Conservation (phyloP, 2,888 invertebrate species). For the Nymphalis polychloros region DNA sequence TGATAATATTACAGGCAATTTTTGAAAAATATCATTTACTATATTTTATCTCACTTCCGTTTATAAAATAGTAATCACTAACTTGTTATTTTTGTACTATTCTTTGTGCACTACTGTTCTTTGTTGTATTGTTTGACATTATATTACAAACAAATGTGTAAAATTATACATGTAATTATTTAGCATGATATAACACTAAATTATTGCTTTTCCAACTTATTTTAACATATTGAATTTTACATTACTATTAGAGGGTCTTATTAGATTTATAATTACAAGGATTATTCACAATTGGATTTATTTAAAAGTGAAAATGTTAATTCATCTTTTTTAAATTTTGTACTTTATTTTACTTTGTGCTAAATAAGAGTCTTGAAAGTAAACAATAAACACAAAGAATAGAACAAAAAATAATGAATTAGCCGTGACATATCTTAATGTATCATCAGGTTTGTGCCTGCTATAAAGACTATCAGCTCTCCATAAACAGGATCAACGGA, state of each 20-base stretch:
- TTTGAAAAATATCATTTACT: slow-evolving; percentile 8
- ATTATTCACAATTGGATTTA: slow-evolving; percentile 14
- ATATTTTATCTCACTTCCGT: slow-evolving; percentile 8
- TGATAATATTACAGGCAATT: slow-evolving; percentile 5
- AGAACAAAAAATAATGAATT: slow-evolving; percentile 16
- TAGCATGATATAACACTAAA: too few species aligned
- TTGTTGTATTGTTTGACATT: not conserved
- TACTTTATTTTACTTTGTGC: slow-evolving; percentile 13
- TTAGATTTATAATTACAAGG: not conserved
- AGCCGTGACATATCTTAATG: not conserved
- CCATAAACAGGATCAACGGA: slow-evolving; percentile 15
- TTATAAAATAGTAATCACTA: not conserved
- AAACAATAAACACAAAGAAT: slow-evolving; percentile 6
- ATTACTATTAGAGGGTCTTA: not conserved
- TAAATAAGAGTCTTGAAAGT: not conserved
- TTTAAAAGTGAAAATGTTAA: slow-evolving; percentile 6
- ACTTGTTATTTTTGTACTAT: slow-evolving; percentile 8
- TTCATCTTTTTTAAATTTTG: slow-evolving; percentile 14
- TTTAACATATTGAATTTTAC: not conserved
- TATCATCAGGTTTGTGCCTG: not conserved
- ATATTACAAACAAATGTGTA: not conserved
- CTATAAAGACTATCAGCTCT: slow-evolving; percentile 20
- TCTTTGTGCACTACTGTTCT: not conserved
- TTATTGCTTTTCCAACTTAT: too few species aligned
- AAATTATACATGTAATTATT: too few species aligned